Evolutionary conservation across 1,140 invertebrate genomes (phyloP), one percentile per base, ranked within the genome.

Genomic region (Hyposmocoma kahamanoa): DNA sequence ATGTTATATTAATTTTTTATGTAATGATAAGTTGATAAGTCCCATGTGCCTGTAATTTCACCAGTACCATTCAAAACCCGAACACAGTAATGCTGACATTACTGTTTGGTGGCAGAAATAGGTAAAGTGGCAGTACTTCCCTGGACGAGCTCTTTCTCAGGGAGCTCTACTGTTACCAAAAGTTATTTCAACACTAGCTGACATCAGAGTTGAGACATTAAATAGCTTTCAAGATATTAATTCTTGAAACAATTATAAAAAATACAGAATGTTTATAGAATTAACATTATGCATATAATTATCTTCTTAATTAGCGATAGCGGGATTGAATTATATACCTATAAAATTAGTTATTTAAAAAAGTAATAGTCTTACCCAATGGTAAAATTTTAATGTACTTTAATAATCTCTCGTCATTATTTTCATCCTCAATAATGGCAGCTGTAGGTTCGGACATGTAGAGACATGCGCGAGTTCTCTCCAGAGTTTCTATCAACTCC

Each of bases 381-480:
- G 51, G 42, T 1, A 81, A 48, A 17, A 44, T 21, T 42, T 54
- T 65, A 1, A 81, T 48, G 47, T 54, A 64, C 0, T 59, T 38
- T 24, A 57, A 47, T n/a, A 78, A 42, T 1, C 30, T 20, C 11
- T 44, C 19, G 30, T 58, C 49, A 5, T 52, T 46, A 18, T 52
- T 53, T n/a, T 67, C 56, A 32, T 67, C 48, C 41, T 62, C 63
- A 30, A 88, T 58, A 46, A 89, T 88, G 11, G 60, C 55, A 0
- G 58, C 63, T 3, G 84, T 83, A 19, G 88, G 52, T 47, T 83
- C 68, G 0, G 87, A 87, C 28, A 74, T 77, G 61, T 87, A 90
- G 5, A 87, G 73, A 55, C 32, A 80, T 2, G 62, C 64, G 19
- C 73, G 58, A 39, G 56, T 72, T 56, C 45, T 52, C n/a, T 47